phyloP scores from a whole-genome alignment of 2,888 invertebrate species.

The Allygus modestus region DNA sequence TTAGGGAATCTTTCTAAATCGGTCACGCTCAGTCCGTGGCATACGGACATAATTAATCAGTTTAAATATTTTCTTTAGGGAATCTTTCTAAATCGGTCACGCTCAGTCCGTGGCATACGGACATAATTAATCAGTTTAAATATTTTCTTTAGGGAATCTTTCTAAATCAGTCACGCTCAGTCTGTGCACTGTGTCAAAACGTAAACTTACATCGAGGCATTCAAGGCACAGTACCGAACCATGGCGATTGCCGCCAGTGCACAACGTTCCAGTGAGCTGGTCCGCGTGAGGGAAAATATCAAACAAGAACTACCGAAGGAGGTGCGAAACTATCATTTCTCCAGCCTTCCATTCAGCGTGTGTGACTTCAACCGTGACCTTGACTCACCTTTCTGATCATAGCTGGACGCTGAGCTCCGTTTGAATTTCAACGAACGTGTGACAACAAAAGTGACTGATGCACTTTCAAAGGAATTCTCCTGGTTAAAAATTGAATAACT shows the following conservation, averaged over 20 bases:
- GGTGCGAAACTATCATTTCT: background rate
- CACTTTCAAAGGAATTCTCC: background rate
- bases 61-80: too few relatives aligned
- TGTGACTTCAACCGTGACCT: background rate
- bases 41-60: too few relatives aligned
- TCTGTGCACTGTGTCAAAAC: too few relatives aligned
- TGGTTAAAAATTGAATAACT: background rate
- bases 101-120: too few relatives aligned
- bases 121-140: too few relatives aligned
- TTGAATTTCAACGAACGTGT: background rate
- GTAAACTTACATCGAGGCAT: background rate
- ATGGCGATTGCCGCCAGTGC: background rate
- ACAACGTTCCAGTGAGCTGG: background rate
- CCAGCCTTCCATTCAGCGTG: background rate
- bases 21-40: too few relatives aligned
- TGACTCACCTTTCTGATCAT: background rate
- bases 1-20: too few relatives aligned
- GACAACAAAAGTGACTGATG: background rate
- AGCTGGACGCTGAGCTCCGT: background rate
- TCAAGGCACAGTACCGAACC: background rate
- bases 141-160: too few relatives aligned
- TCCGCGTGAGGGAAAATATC: background rate
- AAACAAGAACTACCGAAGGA: background rate
- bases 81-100: too few relatives aligned
- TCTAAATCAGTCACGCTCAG: too few relatives aligned